Conservation (phyloP, 2,888 invertebrate species). For the Euclidia mi region DNA sequence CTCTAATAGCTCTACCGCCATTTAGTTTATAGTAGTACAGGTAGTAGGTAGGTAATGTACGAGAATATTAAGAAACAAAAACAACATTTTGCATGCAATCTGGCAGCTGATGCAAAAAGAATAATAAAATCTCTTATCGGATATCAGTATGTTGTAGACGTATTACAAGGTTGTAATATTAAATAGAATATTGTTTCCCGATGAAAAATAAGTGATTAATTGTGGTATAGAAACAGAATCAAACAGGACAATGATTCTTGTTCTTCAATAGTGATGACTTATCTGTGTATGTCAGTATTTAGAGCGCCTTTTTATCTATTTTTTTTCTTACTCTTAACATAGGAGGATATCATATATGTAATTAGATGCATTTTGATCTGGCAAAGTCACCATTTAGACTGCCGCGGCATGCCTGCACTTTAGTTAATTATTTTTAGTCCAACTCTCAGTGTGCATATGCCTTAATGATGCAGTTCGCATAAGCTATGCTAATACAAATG, state of each 20-base stretch:
- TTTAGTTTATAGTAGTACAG: no score
- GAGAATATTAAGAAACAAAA: neutral
- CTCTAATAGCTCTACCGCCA: no score
- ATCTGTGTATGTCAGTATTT: no score
- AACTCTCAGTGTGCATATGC: conserved; percentile 32
- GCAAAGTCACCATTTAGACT: no score
- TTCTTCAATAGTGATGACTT: no score
- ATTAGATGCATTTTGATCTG: no score
- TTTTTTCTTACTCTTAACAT: no score
- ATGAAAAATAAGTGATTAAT: neutral
- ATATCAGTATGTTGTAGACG: conserved; percentile 3
- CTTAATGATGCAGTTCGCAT: conserved; percentile 55
- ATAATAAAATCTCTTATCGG: conserved; percentile 7
- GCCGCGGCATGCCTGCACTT: no score
- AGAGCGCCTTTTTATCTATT: no score
- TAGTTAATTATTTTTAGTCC: neutral
- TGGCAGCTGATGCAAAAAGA: conserved; percentile 1
- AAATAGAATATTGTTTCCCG: neutral
- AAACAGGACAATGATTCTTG: no score
- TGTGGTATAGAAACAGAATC: no score
- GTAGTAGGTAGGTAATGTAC: neutral
- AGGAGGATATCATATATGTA: no score
- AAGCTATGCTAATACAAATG: conserved; percentile 52
- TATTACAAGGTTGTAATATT: conserved; percentile 1
- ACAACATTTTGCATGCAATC: neutral